phyloP scores from a whole-genome alignment of 2,888 invertebrate species.

The Oscheius sp. region DNA sequence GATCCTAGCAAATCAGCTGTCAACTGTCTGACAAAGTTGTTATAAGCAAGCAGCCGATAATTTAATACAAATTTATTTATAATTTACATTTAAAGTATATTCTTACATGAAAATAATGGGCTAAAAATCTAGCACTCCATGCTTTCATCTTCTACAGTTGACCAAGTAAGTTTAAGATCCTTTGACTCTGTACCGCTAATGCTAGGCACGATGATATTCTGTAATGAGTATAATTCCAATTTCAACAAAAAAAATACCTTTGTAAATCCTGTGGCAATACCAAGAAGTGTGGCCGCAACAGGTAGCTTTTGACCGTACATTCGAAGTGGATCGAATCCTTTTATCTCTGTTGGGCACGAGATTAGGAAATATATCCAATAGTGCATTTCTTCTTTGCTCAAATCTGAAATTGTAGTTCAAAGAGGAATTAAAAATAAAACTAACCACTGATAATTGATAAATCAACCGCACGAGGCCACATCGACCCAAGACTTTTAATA shows the following conservation, averaged over 20 bases:
- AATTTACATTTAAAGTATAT: no score
- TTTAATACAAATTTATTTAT: no score
- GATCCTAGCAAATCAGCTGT: no score
- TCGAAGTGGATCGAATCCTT: conserved; percentile 19
- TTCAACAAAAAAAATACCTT: background rate
- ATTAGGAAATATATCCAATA: conserved; percentile 17
- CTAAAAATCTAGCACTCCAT: no score
- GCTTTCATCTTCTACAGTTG: no score
- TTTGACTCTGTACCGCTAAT: no score
- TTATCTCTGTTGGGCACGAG: conserved; percentile 30
- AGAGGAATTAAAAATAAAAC: background rate
- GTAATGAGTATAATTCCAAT: no score
- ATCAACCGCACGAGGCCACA: conserved; percentile 23
- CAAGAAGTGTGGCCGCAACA: conserved; percentile 7
- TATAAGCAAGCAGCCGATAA: no score
- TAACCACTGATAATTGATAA: background rate
- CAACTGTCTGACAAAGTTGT: no score
- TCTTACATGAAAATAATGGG: no score
- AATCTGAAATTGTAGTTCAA: background rate
- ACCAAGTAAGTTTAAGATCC: no score
- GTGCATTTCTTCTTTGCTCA: background rate
- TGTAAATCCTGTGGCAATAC: background rate
- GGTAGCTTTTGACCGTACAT: background rate
- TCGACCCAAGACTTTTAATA: conserved; percentile 13
- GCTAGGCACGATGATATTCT: no score